These are phyloP conservation scores for Arvicanthis niloticus DNA, from an alignment of 2,113 vertebrate genomes.

Conservation along the genomic window DNA sequence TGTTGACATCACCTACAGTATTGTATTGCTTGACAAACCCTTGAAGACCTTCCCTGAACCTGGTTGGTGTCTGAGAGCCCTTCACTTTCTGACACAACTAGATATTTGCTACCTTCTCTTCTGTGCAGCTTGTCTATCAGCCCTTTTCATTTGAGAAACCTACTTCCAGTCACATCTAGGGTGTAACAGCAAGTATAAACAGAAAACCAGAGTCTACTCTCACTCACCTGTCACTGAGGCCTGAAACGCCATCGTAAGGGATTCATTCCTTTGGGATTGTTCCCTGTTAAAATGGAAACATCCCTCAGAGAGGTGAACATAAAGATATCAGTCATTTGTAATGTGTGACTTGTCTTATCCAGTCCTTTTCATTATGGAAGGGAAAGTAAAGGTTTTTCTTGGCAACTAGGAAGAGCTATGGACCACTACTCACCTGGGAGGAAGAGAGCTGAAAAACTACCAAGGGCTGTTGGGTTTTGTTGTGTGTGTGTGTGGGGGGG, in stretches of 20 bases:
- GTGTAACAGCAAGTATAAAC: neutral
- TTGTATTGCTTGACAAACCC: constrained; percentile 72
- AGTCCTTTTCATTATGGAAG: constrained; percentile 55
- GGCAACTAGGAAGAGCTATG: neutral
- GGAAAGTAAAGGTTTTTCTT: constrained; percentile 52
- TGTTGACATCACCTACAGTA: constrained; percentile 71
- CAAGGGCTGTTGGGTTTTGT: neutral
- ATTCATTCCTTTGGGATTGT: constrained; percentile 78
- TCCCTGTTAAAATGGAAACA: constrained; percentile 79
- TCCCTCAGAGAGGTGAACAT: constrained; percentile 52
- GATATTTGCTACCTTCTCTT: constrained; percentile 33
- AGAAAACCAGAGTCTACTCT: constrained; percentile 49
- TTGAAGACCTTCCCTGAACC: neutral
- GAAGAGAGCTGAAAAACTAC: neutral
- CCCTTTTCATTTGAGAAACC: constrained; percentile 8
- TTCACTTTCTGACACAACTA: constrained; percentile 26
- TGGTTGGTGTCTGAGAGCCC: constrained; percentile 34
- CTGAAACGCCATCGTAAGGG: constrained; percentile 77
- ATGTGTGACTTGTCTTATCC: constrained; percentile 36
- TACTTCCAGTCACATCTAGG: constrained; percentile 8
- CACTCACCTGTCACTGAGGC: constrained; percentile 78
- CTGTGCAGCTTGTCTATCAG: neutral
- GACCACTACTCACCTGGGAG: constrained; percentile 55
- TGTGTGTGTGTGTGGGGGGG: neutral
- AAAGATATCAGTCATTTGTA: constrained; percentile 63